phyloP scores from a whole-genome alignment of 2,888 invertebrate genomes.

The Rhagonycha fulva region DNA sequence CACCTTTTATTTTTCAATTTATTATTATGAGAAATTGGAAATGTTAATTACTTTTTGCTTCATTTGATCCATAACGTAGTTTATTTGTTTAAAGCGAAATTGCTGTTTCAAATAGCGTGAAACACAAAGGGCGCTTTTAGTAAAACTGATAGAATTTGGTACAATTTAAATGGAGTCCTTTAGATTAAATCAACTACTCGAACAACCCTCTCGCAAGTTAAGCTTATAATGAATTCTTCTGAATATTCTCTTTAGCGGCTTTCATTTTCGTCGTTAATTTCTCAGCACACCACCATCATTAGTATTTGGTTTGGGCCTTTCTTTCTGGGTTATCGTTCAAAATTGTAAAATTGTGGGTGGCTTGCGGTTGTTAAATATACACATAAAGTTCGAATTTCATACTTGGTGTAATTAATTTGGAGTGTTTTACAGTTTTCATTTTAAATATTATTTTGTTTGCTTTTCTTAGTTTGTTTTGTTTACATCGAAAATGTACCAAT shows the following conservation, averaged over 20 bases:
- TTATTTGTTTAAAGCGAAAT: conserved; percentile 4
- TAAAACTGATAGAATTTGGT: conserved; percentile 10
- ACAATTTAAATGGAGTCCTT: conserved; percentile 5
- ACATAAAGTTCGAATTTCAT: not conserved
- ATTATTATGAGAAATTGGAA: not conserved
- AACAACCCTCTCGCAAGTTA: conserved; percentile 13
- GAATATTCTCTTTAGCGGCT: conserved; percentile 12
- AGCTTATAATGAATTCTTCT: conserved; percentile 15
- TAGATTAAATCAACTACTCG: conserved; percentile 7
- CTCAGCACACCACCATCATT: not conserved
- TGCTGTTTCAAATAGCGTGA: not conserved
- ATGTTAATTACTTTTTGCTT: not conserved
- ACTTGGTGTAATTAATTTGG: not conserved
- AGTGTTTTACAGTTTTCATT: not conserved
- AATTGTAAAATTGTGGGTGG: not conserved
- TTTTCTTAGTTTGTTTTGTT: not conserved
- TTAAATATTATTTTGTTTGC: not conserved
- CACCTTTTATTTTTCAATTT: too few relatives aligned
- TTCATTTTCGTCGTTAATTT: not conserved
- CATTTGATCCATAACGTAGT: not conserved
- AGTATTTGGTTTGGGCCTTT: not conserved
- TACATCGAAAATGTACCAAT: not conserved
- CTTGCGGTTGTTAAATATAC: not conserved
- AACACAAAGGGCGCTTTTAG: conserved; percentile 5
- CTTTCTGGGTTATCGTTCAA: not conserved